Conservation (phyloP, 2,888 invertebrate genomes). For the Stenotaenia linearis region DNA sequence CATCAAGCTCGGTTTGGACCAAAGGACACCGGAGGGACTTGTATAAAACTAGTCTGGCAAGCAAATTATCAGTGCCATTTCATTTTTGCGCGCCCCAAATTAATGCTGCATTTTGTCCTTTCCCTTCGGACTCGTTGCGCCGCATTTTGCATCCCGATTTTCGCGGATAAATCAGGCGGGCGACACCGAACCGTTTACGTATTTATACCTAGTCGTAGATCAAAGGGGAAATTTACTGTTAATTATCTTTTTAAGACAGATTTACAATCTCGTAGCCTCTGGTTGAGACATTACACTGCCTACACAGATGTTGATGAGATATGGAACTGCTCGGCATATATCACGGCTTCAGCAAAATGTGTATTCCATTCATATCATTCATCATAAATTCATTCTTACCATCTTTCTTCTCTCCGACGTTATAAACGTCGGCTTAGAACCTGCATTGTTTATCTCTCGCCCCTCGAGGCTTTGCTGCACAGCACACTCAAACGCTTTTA, state of each 20-base stretch:
- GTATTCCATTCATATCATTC: too few species aligned
- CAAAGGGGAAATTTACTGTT: neutral
- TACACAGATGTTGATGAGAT: conserved; percentile 4
- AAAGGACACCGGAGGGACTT: conserved; percentile 4
- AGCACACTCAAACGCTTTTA: too few species aligned
- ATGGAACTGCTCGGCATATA: neutral
- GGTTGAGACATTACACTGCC: neutral
- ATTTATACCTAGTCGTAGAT: neutral
- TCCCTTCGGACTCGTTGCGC: neutral
- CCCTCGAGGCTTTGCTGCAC: too few species aligned
- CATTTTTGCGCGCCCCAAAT: neutral
- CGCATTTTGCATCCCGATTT: neutral
- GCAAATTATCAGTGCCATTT: neutral
- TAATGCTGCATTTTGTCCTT: neutral
- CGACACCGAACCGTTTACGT: neutral
- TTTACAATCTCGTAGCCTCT: neutral
- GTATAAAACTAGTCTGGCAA: neutral
- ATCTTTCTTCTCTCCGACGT: neutral
- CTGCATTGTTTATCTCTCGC: too few species aligned
- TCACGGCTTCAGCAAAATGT: neutral
- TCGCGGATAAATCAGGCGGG: neutral
- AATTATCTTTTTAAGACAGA: neutral
- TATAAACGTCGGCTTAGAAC: too few species aligned
- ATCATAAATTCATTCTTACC: neutral
- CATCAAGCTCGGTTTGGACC: conserved; percentile 4